Evolutionary conservation across 2,113 vertebrate species (phyloP).

Genomic region (Aptenodytes patagonicus): DNA sequence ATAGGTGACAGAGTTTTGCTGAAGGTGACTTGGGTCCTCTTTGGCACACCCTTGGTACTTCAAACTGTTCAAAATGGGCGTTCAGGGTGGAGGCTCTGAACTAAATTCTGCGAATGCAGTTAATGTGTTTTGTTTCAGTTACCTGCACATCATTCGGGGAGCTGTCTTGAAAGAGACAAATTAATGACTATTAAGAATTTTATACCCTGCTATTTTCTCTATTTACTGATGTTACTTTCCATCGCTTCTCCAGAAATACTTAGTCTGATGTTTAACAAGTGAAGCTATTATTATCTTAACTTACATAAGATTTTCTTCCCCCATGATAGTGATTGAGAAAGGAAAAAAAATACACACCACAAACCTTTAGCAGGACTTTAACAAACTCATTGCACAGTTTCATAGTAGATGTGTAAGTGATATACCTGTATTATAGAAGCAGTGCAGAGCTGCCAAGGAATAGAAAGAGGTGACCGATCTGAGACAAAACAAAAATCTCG

Average conservation of each 20-base stretch:
- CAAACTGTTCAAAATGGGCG: neutral
- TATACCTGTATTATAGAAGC: neutral
- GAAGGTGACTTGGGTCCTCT: neutral
- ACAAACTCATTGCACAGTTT: neutral
- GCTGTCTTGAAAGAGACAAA: slow-evolving; percentile 38
- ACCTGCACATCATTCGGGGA: neutral
- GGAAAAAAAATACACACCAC: neutral
- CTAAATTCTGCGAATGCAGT: neutral
- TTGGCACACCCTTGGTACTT: neutral
- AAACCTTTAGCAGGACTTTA: neutral
- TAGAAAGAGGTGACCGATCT: neutral
- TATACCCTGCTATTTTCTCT: slow-evolving; percentile 50
- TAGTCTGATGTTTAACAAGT: slow-evolving; percentile 4
- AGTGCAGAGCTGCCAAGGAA: neutral
- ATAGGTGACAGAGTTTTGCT: neutral
- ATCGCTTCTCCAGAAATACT: slow-evolving; percentile 17
- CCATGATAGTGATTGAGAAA: neutral
- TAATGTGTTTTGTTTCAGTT: slow-evolving; percentile 3
- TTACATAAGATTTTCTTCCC: slow-evolving; percentile 41
- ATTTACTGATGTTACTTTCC: slow-evolving; percentile 35
- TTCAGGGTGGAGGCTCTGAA: neutral
- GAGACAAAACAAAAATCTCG: neutral
- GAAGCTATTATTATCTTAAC: slow-evolving; percentile 45
- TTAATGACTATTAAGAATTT: slow-evolving; percentile 39
- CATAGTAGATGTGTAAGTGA: neutral